These are phyloP conservation scores for Urophycis tenuis DNA, from an alignment of 2,797 vertebrate species.

Conservation along the genomic window DNA sequence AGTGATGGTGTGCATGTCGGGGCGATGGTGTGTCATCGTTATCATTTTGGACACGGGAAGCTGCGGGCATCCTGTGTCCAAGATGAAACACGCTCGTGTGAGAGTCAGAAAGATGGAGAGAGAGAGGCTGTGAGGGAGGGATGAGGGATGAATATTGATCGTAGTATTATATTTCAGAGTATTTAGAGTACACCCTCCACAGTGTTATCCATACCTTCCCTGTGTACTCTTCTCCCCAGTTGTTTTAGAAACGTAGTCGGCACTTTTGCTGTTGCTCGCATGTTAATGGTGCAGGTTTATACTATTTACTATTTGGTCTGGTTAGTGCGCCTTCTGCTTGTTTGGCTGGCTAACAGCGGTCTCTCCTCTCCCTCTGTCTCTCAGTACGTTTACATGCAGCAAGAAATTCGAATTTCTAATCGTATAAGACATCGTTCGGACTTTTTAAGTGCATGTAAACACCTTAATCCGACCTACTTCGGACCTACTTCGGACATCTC, in stretches of 20 bases:
- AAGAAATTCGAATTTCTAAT: no score
- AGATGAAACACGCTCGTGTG: not conserved
- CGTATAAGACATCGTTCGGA: no score
- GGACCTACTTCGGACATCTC: no score
- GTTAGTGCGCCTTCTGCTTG: not conserved
- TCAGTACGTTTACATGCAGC: no score
- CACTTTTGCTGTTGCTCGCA: not conserved
- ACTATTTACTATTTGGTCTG: not conserved
- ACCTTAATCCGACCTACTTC: no score
- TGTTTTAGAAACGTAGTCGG: not conserved
- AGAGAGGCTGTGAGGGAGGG: not conserved
- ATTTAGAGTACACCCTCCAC: not conserved
- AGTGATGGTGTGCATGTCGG: not conserved
- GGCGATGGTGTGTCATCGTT: not conserved
- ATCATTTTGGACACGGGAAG: no score
- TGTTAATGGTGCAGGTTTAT: not conserved
- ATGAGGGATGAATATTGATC: not conserved
- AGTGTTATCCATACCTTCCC: not conserved
- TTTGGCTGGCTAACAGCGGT: no score
- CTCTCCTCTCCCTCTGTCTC: not conserved
- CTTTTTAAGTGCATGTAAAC: no score
- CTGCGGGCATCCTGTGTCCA: no score
- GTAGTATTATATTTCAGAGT: not conserved
- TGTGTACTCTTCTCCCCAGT: not conserved
- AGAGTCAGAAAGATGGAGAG: not conserved